phyloP scores from a whole-genome alignment of 1,140 invertebrate species.

The Temnothorax nylanderi region DNA sequence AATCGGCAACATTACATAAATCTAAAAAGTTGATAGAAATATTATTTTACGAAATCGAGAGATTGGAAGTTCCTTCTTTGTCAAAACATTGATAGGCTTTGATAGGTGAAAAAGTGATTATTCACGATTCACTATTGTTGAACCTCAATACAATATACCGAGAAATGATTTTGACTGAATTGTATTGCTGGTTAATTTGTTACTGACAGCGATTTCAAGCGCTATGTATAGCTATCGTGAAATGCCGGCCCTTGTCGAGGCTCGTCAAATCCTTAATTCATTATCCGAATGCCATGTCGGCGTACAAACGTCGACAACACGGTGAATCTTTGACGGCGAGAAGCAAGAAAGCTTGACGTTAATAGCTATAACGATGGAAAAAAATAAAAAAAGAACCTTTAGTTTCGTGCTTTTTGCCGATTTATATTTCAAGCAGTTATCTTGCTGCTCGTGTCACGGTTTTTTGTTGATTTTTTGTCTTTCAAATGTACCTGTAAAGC shows the following conservation, averaged over 20 bases:
- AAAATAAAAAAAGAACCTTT: background rate
- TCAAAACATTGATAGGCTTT: background rate
- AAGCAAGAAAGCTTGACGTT: slow-evolving; percentile 19
- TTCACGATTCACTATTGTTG: background rate
- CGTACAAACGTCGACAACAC: background rate
- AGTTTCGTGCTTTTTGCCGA: background rate
- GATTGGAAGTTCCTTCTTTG: background rate
- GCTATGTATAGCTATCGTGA: background rate
- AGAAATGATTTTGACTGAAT: background rate
- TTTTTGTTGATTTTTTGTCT: background rate
- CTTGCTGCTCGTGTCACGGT: background rate
- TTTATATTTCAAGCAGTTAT: background rate
- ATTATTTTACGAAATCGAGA: background rate
- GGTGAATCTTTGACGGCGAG: slow-evolving; percentile 8
- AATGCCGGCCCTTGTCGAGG: background rate
- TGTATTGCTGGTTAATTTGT: slow-evolving; percentile 1
- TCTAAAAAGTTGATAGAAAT: background rate
- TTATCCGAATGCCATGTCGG: background rate
- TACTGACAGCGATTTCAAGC: background rate
- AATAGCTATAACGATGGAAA: background rate
- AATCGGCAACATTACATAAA: background rate
- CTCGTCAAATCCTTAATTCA: slow-evolving; percentile 49
- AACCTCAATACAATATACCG: background rate
- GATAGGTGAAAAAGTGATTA: background rate
- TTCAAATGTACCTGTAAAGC: background rate